Evolutionary conservation across 2,797 vertebrate species (phyloP).

Genomic region (Gymnoscopelus microlampas): DNA sequence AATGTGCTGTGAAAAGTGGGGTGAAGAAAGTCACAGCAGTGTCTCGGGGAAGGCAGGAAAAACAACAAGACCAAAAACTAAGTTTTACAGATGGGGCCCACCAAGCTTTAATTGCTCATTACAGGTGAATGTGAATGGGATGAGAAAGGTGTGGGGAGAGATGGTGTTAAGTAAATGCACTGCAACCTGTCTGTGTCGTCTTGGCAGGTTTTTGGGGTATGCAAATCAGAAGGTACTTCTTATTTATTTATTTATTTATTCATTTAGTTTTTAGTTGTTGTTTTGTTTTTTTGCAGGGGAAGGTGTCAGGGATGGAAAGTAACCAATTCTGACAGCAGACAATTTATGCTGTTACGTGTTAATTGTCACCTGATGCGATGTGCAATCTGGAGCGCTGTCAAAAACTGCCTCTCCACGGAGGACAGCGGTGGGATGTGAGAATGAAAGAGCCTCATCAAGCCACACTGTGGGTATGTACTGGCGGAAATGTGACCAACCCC

Average conservation of each 20-base stretch:
- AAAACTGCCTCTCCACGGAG: constrained; percentile 48
- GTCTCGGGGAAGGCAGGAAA: constrained; percentile 48
- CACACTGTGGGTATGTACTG: neutral
- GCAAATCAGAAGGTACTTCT: constrained; percentile 33
- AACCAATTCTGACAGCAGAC: constrained; percentile 82
- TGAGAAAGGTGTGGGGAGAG: constrained; percentile 42
- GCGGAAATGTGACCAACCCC: neutral
- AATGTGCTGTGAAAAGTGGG: constrained; percentile 82
- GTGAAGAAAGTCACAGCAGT: constrained; percentile 63
- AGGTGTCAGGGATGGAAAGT: constrained; percentile 67
- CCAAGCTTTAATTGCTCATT: constrained; percentile 69
- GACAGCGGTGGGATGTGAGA: constrained; percentile 28
- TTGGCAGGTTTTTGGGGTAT: constrained; percentile 42
- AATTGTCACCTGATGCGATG: constrained; percentile 83
- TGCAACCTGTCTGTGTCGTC: constrained; percentile 53
- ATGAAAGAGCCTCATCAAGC: constrained; percentile 44
- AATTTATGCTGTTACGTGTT: constrained; percentile 84
- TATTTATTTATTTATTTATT: constrained; percentile 17
- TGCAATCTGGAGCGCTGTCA: constrained; percentile 79
- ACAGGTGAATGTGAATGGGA: constrained; percentile 52
- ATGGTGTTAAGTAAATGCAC: constrained; percentile 63
- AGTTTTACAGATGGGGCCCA: constrained; percentile 59
- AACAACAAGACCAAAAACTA: constrained; percentile 29
- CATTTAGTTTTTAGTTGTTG: constrained; percentile 27
- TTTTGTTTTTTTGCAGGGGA: constrained; percentile 43